A percentile compares a stretch with the other conserved stretches of the same genome.
Conservation (phyloP, 2,113 vertebrate genomes). For the Chionomys nivalis region DNA sequence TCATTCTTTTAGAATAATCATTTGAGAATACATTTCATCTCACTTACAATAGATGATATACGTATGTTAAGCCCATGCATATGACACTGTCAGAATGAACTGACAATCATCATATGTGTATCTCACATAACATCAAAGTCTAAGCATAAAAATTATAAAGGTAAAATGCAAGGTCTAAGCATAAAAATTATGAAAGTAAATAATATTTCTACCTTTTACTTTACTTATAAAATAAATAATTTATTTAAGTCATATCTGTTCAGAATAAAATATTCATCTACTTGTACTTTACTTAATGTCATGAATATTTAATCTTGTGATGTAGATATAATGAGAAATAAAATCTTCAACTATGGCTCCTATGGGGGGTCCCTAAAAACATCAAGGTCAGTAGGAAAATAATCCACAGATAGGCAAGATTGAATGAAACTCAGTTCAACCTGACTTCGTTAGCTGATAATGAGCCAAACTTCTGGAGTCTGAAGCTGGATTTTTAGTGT, state of each 20-base stretch:
- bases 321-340: background rate
- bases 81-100: background rate
- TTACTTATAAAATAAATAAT: background rate
- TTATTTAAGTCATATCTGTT: background rate
- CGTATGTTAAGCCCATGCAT: background rate
- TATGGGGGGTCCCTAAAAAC: background rate
- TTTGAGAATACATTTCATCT: conserved; percentile 4
- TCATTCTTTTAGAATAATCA: background rate
- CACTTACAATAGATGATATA: background rate
- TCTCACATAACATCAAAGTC: background rate
- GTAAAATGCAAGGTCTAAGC: background rate
- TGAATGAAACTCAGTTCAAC: background rate
- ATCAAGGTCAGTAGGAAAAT: background rate
- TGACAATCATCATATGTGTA: background rate
- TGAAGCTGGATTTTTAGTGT: background rate
- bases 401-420: background rate
- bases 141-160: no score
- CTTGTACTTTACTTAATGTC: background rate
- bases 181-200: conserved; percentile 4
- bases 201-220: background rate
- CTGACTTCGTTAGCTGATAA: background rate
- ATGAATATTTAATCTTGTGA: background rate
- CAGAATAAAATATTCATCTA: background rate
- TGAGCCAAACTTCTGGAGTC: background rate
- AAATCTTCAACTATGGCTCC: background rate